Base-by-base conservation (phyloP, 2,113 vertebrate species). In the Morone chrysops region DNA sequence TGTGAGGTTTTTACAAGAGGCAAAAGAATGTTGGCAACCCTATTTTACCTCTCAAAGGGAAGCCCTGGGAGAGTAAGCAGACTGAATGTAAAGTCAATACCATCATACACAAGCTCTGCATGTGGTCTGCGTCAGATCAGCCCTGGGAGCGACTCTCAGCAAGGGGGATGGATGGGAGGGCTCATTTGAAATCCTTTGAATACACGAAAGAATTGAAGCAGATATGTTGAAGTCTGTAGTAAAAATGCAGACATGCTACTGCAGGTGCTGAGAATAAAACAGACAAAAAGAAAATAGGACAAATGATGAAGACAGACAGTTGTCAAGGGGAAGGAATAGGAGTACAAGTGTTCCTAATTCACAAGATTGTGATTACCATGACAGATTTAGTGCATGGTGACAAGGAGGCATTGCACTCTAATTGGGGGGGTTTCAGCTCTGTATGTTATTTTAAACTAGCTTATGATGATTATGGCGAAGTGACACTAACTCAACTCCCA, bases 71-170 rank as follows among this genome's bases (percentile, higher is more conserved):
- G 92, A 88, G 87, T 86, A 89, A 91, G 89, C 90, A 87, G 86
- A 31, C 73, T 90, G 88, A 92, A 92, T 89, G 85, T 92, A 91
- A 91, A 93, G 92, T 94, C 93, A 93, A 93, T 92, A 84, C 87
- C 80, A 77, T 90, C 86, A 85, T 90, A 86, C 85, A 93, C 76
- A 86, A 89, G 88, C 91, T 85, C 92, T 47, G 92, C 91, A 92
- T 93, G 94, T 69, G 90, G 93, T 89, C 92, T 79, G 84, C 82
- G 79, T 79, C 89, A 89, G 90, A 86, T 85, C 81, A 87, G 88
- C 77, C 71, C 77, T 66, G 68, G 76, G 78, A 90, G 85, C 69
- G 62, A 81, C 80, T 86, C 91, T 80, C 73, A 81, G 91, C 76
- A 17, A 75, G 85, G 86, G 85, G 85, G 59, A 8, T n/a, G 57